These are phyloP conservation scores for Plutella xylostella DNA, from an alignment of 2,888 invertebrate genomes.

Conservation along the genomic window DNA sequence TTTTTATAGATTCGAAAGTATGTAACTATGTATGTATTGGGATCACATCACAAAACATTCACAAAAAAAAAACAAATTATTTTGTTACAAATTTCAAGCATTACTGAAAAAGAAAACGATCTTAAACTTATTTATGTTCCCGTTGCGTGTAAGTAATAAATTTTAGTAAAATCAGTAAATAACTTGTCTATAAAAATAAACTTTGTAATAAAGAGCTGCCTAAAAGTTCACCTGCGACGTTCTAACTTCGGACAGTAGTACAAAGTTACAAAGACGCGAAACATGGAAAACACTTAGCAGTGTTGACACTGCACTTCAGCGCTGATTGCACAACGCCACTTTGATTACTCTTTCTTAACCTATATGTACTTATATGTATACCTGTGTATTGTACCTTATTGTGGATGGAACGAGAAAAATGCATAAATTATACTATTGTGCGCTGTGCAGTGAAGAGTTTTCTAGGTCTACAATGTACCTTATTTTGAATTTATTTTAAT, in stretches of 20 bases:
- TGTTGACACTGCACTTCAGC: slow-evolving; percentile 66
- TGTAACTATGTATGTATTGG: background rate
- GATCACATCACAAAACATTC: background rate
- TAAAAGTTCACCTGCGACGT: too few species aligned
- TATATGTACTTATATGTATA: too few species aligned
- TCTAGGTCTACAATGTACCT: too few species aligned
- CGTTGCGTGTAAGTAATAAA: too few species aligned
- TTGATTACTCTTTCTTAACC: slow-evolving; percentile 23
- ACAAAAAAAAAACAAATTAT: too few species aligned
- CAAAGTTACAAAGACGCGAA: slow-evolving; percentile 42
- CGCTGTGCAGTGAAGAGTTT: background rate
- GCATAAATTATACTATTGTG: background rate
- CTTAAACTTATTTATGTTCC: too few species aligned
- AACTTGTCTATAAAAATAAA: too few species aligned
- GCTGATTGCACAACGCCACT: slow-evolving; percentile 42
- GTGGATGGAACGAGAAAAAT: too few species aligned
- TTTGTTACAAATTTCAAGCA: background rate
- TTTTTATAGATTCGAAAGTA: background rate
- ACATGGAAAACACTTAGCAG: slow-evolving; percentile 60
- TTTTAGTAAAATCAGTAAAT: too few species aligned
- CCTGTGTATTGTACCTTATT: background rate
- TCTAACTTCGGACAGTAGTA: background rate
- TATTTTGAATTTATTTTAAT: too few species aligned
- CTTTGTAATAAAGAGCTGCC: too few species aligned
- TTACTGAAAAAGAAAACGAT: too few species aligned